phyloP scores from a whole-genome alignment of 2,888 invertebrate genomes.

The Nasonia oneida region DNA sequence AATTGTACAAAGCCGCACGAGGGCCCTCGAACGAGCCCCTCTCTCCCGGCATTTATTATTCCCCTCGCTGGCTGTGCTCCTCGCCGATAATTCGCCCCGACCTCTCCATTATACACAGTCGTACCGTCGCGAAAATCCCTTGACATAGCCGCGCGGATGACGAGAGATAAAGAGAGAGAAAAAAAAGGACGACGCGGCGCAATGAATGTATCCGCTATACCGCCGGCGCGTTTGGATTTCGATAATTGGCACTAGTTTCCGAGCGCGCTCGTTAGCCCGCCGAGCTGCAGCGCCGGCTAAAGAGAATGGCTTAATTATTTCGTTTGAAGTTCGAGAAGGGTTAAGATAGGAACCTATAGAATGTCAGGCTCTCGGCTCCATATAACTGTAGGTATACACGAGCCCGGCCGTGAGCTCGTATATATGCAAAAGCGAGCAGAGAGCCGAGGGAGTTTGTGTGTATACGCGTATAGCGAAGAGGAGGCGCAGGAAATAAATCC shows the following conservation, averaged over 20 bases:
- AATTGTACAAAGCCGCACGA: conserved; percentile 36
- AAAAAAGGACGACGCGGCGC: conserved; percentile 15
- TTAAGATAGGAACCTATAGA: conserved; percentile 64
- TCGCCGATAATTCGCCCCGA: background rate
- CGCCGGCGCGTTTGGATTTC: conserved; percentile 72
- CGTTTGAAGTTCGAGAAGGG: conserved; percentile 77
- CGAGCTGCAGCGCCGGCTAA: conserved; percentile 63
- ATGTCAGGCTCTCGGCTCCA: conserved; percentile 35
- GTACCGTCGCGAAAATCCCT: conserved; percentile 1
- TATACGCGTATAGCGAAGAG: background rate
- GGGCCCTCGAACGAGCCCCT: background rate
- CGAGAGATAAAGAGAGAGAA: conserved; percentile 23
- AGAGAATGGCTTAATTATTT: conserved; percentile 78
- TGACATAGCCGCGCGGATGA: background rate
- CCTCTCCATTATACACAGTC: background rate
- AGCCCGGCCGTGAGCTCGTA: background rate
- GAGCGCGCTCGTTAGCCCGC: conserved; percentile 74
- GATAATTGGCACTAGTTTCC: conserved; percentile 77
- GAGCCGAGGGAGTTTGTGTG: background rate
- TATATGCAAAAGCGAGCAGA: conserved; percentile 10
- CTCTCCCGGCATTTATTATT: conserved; percentile 35
- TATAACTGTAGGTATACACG: background rate
- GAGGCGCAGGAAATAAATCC: conserved; percentile 67
- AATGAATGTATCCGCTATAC: conserved; percentile 21
- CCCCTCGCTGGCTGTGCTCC: background rate